Percentiles rank a stretch among this genome's conserved stretches.
Evolutionary conservation across 2,888 invertebrate genomes (phyloP).

Genomic region (Sesia apiformis): DNA sequence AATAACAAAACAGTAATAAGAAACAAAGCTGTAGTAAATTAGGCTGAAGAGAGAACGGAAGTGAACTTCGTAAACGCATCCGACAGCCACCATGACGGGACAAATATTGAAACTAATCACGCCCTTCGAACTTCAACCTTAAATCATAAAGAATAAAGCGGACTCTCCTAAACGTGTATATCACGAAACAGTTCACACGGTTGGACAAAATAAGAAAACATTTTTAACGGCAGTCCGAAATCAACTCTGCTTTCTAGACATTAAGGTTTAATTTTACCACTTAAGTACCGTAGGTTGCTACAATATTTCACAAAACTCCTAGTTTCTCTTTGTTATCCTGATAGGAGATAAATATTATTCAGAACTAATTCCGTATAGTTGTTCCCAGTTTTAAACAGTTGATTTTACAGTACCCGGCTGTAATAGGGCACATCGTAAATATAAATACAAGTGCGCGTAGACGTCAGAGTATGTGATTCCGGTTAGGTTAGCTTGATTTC

Average conservation of each 20-base stretch:
- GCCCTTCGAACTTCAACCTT: slow-evolving; percentile 10
- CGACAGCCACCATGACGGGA: slow-evolving; percentile 19
- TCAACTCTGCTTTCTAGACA: slow-evolving; percentile 4
- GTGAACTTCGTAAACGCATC: slow-evolving; percentile 24
- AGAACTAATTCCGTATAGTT: slow-evolving; percentile 41
- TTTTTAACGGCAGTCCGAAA: neutral
- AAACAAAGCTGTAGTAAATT: neutral
- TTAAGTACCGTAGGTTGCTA: slow-evolving; percentile 12
- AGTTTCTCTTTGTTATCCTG: slow-evolving; percentile 42
- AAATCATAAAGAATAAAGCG: slow-evolving; percentile 12
- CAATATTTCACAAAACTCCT: slow-evolving; percentile 31
- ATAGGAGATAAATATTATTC: slow-evolving; percentile 54
- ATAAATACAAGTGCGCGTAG: too few relatives aligned
- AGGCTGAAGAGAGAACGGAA: slow-evolving; percentile 13
- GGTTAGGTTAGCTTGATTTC: too few relatives aligned
- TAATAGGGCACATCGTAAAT: too few relatives aligned
- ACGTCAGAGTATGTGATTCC: too few relatives aligned
- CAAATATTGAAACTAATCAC: slow-evolving; percentile 15
- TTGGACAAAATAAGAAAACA: slow-evolving; percentile 17
- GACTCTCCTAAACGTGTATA: slow-evolving; percentile 13
- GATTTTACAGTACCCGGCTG: too few relatives aligned
- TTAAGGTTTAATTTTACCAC: slow-evolving; percentile 19
- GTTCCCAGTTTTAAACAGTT: slow-evolving; percentile 37
- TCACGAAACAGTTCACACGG: slow-evolving; percentile 15
- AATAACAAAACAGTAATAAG: neutral